Evolutionary conservation across 1,140 invertebrate species (phyloP).

Genomic region (Agrilus planipennis): DNA sequence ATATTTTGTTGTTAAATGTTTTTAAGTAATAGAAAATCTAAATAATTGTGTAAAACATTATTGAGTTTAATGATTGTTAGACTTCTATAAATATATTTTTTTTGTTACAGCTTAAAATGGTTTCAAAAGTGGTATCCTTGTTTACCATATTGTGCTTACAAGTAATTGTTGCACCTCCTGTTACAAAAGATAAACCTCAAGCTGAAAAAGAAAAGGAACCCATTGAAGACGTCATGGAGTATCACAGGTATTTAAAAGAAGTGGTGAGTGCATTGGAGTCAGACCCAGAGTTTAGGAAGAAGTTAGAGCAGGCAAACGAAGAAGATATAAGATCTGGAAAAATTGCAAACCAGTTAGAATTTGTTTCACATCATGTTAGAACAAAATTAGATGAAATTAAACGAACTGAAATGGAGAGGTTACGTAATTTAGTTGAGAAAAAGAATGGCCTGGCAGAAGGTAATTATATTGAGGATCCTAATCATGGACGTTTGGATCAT

Average conservation of each 20-base stretch:
- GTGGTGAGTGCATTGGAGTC: slow-evolving; percentile 74
- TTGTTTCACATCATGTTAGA: slow-evolving; percentile 77
- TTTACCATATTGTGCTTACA: no score
- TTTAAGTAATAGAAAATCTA: no score
- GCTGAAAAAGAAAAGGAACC: slow-evolving; percentile 13
- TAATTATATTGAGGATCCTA: slow-evolving; percentile 28
- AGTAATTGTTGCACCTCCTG: slow-evolving; percentile 27
- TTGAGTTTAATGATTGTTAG: no score
- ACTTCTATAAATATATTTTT: no score
- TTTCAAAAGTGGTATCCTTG: no score
- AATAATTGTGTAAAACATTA: no score
- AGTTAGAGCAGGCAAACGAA: slow-evolving; percentile 68
- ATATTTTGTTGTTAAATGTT: no score
- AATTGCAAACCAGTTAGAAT: slow-evolving; percentile 83
- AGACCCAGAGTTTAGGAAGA: slow-evolving; percentile 69
- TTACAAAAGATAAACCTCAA: slow-evolving; percentile 22
- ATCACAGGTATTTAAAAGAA: slow-evolving; percentile 76
- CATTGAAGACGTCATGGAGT: slow-evolving; percentile 48
- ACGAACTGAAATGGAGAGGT: slow-evolving; percentile 69
- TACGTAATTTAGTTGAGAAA: slow-evolving; percentile 57
- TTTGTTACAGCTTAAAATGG: no score
- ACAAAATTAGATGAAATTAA: slow-evolving; percentile 89
- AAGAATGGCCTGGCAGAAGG: slow-evolving; percentile 55
- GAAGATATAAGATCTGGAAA: slow-evolving; percentile 74
- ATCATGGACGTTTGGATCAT: slow-evolving; percentile 73